phyloP scores from a whole-genome alignment of 2,113 vertebrate species.

The Microcebus murinus region DNA sequence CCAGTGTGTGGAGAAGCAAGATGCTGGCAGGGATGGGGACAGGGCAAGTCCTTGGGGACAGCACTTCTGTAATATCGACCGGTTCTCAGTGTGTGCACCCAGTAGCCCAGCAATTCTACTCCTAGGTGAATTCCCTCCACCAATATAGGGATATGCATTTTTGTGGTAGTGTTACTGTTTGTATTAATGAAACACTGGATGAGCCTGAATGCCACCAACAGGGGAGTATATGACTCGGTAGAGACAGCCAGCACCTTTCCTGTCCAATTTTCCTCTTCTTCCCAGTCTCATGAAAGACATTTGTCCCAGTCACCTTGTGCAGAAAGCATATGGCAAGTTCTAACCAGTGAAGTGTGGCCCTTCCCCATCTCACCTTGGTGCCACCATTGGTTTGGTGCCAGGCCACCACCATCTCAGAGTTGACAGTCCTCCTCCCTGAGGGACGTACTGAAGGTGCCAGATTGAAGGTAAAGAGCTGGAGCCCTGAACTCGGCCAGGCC shows the following conservation, averaged over 20 bases:
- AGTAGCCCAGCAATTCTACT: background rate
- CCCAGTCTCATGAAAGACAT: background rate
- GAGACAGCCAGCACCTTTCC: background rate
- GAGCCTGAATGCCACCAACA: background rate
- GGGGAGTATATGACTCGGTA: background rate
- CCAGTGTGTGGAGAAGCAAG: background rate
- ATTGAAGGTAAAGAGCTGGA: background rate
- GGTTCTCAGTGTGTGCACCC: background rate
- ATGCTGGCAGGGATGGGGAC: background rate
- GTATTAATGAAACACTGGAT: background rate
- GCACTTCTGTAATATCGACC: background rate
- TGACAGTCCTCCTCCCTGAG: background rate
- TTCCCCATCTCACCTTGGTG: background rate
- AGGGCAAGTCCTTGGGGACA: background rate
- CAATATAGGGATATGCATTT: background rate
- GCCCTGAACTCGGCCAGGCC: background rate
- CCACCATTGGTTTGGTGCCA: background rate
- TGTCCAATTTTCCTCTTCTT: background rate
- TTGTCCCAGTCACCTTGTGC: background rate
- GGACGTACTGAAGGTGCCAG: too few species aligned
- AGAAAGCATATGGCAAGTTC: background rate
- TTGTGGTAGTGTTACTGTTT: background rate
- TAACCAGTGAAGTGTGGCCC: background rate
- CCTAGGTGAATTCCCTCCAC: conserved; percentile 13
- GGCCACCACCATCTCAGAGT: background rate